Percentiles rank a stretch among this genome's conserved stretches.
phyloP scores from a whole-genome alignment of 2,888 invertebrate genomes.

The Lasioglossum calceatum region DNA sequence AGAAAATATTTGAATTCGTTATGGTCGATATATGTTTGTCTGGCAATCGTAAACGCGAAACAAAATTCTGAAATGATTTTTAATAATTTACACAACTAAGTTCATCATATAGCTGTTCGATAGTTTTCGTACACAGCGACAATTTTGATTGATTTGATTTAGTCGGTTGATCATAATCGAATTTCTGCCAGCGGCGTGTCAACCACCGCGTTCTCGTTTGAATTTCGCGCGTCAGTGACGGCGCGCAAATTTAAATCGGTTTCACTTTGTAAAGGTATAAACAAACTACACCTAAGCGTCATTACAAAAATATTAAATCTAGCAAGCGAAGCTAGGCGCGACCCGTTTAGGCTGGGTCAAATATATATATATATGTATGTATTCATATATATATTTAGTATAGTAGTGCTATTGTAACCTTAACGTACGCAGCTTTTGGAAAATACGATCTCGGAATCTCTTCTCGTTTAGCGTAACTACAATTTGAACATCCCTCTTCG shows the following conservation, averaged over 20 bases:
- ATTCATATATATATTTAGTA: slow-evolving; percentile 35
- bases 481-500: slow-evolving; percentile 55
- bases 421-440: slow-evolving; percentile 64
- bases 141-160: not conserved
- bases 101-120: too few relatives aligned
- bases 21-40: not conserved
- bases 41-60: not conserved
- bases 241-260: slow-evolving; percentile 28
- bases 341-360: slow-evolving; percentile 49
- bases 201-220: slow-evolving; percentile 18
- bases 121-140: not conserved
- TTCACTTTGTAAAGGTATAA: slow-evolving; percentile 75
- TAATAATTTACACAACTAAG: not conserved
- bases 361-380: slow-evolving; percentile 48
- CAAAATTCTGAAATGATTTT: not conserved
- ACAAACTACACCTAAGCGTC: slow-evolving; percentile 81
- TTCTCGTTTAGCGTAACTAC: slow-evolving; percentile 49
- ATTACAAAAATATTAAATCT: slow-evolving; percentile 85
- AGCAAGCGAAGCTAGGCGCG: slow-evolving; percentile 82
- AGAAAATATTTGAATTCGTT: not conserved
- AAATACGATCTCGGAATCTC: slow-evolving; percentile 71
- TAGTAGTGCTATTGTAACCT: slow-evolving; percentile 56
- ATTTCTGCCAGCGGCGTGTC: slow-evolving; percentile 7
- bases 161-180: not conserved
- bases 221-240: slow-evolving; percentile 15